Conservation (phyloP, 2,797 vertebrate species). For the Bradypodion ventrale region DNA sequence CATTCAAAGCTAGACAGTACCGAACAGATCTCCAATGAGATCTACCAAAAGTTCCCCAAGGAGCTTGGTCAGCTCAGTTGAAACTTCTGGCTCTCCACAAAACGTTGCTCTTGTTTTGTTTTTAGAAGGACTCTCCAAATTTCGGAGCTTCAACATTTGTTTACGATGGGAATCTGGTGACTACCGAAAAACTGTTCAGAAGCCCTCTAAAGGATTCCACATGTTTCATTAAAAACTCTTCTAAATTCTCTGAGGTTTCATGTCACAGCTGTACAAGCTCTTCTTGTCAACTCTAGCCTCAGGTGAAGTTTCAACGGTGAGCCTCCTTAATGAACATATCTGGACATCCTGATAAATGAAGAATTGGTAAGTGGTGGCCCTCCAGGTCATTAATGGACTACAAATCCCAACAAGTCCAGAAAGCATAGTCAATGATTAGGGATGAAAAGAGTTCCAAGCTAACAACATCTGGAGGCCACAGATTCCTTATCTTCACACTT, state of each 20-base stretch:
- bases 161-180: background rate
- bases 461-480: no score
- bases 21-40: background rate
- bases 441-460: no score
- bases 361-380: no score
- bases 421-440: no score
- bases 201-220: background rate
- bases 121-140: background rate
- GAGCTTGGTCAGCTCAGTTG: background rate
- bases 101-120: background rate
- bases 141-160: background rate
- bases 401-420: no score
- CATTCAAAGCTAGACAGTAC: background rate
- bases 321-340: no score
- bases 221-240: no score
- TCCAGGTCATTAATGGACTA: no score
- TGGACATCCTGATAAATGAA: background rate
- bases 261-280: no score
- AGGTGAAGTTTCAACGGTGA: background rate
- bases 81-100: background rate
- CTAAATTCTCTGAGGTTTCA: no score
- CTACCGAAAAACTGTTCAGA: background rate
- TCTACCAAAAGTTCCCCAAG: background rate
- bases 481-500: no score
- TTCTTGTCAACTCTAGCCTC: background rate